Base-by-base conservation (phyloP, 2,797 vertebrate species). In the Gambelia wislizenii region DNA sequence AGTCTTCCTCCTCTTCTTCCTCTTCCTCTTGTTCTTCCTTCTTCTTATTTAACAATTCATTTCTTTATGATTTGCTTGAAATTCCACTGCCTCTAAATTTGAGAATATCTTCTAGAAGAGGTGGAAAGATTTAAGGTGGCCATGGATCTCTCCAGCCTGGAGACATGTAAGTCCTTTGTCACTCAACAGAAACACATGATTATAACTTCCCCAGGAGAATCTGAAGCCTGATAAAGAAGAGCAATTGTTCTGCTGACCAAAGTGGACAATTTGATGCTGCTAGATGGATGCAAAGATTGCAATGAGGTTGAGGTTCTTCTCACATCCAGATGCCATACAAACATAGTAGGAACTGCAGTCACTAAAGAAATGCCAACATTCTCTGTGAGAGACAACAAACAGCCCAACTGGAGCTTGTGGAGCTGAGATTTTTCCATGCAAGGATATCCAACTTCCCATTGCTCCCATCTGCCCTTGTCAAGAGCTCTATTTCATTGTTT, bases 171-270 rank as follows among this genome's bases (percentile, higher is more conserved):
- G 16, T n/a, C 39, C 52, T 72, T 72, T 87, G 47, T 47, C 49
- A 70, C 13, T 81, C 49, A 72, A 36, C 10, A 42, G 5, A 27
- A 87, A 67, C 27, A 56, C 42, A 14, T 56, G 36, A 25, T 6
- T 81, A 39, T 75, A 42, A 67, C 14, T 12, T 79, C 61, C 39
- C 47, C 25, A 56, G 36, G 30, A 75, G 33, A 64, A 77, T 64
- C 14, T n/a, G 33, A 77, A 44, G 42, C 30, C n/a, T 59, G 39
- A 76, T 85, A 61, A 85, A 39, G 74, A 49, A 64, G 75, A 64
- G 42, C n/a, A 77, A 77, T 77, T 86, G 84, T 64, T 64, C 74
- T 77, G 75, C 56, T 42, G 56, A 77, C 54, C 39, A 77, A 85
- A 61, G 18, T 22, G 25, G 2, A 77, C 44, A n/a, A 77, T 86